Evolutionary conservation across 2,797 vertebrate genomes (phyloP).

Genomic region (Enteromius afrohamiltoni): DNA sequence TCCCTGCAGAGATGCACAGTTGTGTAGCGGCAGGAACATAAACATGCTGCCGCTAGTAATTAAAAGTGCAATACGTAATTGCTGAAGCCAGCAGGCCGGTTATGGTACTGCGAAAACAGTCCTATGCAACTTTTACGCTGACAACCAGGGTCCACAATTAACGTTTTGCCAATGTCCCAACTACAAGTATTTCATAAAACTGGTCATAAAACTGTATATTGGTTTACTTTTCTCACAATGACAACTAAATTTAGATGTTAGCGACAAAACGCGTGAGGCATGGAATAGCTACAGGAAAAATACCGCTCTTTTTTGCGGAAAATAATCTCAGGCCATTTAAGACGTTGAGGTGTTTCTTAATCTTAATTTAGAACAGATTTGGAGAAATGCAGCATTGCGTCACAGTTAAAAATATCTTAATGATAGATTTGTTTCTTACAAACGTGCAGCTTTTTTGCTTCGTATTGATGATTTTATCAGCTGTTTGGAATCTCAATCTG

Average conservation of each 20-base stretch:
- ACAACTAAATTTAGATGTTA: background rate
- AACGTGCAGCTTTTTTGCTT: background rate
- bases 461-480: background rate
- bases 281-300: background rate
- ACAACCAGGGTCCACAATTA: slow-evolving; percentile 36
- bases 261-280: background rate
- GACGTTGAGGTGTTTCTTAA: background rate
- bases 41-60: slow-evolving; percentile 17
- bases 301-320: background rate
- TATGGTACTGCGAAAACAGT: slow-evolving; percentile 28
- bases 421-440: background rate
- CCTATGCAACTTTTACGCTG: background rate
- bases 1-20: slow-evolving; percentile 42
- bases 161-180: background rate
- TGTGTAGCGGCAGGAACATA: slow-evolving; percentile 37
- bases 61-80: slow-evolving; percentile 38
- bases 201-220: background rate
- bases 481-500: background rate
- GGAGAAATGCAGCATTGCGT: background rate
- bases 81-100: slow-evolving; percentile 40
- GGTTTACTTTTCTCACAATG: background rate
- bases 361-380: background rate
- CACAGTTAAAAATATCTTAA: background rate
- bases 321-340: background rate
- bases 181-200: background rate